phyloP scores from a whole-genome alignment of 2,113 vertebrate species.

The Crotalus tigris region DNA sequence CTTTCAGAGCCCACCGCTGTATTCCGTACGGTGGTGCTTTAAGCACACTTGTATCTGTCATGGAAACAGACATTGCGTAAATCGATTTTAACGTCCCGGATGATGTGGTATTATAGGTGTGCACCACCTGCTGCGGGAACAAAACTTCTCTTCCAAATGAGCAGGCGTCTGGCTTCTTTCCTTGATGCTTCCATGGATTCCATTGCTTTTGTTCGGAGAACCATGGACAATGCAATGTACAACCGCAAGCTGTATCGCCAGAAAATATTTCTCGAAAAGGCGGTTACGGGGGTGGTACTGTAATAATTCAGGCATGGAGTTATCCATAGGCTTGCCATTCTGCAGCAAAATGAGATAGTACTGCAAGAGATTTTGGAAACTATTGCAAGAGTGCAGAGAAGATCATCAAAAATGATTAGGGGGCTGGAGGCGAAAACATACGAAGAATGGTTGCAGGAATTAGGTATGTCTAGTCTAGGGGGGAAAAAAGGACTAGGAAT shows the following conservation, averaged over 20 bases:
- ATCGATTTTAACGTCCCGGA: fast-evolving
- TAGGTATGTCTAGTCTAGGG: too few species aligned
- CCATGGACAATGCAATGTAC: not conserved
- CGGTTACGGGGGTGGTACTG: too few species aligned
- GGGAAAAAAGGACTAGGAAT: too few species aligned
- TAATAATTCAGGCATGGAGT: constrained; percentile 29
- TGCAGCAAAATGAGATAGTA: not conserved
- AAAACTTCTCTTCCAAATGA: constrained; percentile 26
- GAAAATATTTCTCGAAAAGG: not conserved
- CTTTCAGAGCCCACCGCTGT: fast-evolving
- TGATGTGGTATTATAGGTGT: not conserved
- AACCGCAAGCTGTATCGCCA: not conserved
- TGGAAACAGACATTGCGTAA: not conserved
- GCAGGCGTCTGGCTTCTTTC: constrained; percentile 17
- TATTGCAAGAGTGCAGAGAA: too few species aligned
- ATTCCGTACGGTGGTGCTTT: fast-evolving
- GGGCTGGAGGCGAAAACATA: too few species aligned
- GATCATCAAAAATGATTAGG: too few species aligned
- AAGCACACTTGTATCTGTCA: fast-evolving
- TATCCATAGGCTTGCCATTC: constrained; percentile 22
- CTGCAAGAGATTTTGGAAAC: too few species aligned
- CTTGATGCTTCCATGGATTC: not conserved
- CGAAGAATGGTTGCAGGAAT: too few species aligned
- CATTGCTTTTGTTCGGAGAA: not conserved
- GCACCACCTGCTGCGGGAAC: constrained; percentile 35